Percentiles rank a stretch among this genome's conserved stretches.
Conservation (phyloP, 2,797 vertebrate species). For the Fratercula arctica region DNA sequence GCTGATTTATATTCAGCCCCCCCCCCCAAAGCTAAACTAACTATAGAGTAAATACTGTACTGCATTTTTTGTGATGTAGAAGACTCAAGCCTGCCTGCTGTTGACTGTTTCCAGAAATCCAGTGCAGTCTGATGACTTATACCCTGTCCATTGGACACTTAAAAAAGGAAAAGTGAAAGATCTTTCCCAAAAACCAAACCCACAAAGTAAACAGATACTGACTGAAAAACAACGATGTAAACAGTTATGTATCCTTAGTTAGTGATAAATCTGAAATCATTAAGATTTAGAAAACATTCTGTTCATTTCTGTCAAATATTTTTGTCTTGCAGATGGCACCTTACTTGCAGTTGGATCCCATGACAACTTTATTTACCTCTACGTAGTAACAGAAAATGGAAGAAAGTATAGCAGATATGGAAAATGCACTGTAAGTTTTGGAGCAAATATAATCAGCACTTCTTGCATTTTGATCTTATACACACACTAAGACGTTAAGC, state of each 20-base stretch:
- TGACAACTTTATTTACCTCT: constrained; percentile 99
- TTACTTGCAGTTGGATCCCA: constrained; percentile 96
- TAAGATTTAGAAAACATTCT: background rate
- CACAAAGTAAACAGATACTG: background rate
- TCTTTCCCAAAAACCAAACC: background rate
- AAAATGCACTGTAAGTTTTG: constrained; percentile 92
- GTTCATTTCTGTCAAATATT: background rate
- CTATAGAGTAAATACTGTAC: background rate
- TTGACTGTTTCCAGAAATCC: background rate
- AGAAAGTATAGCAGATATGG: constrained; percentile 95
- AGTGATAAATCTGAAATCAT: background rate
- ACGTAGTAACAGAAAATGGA: constrained; percentile 91
- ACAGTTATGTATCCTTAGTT: background rate
- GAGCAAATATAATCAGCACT: background rate
- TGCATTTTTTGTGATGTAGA: background rate
- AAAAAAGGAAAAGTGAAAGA: background rate
- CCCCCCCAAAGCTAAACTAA: background rate
- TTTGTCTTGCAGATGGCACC: constrained; percentile 85
- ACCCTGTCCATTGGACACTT: background rate
- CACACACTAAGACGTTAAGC: background rate
- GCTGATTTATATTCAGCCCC: background rate
- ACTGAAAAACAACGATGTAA: background rate
- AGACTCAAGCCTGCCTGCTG: background rate
- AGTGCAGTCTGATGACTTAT: background rate
- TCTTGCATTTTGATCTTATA: background rate